Evolutionary conservation across 2,113 vertebrate genomes (phyloP).

Genomic region (Phalacrocorax brasilianus): DNA sequence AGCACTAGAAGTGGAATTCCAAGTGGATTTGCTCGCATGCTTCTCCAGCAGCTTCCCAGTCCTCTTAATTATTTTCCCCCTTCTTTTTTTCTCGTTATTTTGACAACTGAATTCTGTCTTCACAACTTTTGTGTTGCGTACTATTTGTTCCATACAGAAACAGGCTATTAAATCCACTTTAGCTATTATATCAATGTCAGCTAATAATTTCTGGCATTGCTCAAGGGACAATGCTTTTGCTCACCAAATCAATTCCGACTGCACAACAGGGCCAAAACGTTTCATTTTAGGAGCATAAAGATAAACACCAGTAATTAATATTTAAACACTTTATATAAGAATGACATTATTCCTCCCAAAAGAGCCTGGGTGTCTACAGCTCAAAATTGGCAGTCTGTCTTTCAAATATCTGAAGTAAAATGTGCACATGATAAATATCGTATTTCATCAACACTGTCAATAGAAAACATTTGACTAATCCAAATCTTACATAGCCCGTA

Average conservation of each 20-base stretch:
- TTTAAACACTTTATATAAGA: conserved; percentile 45
- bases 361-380: conserved; percentile 42
- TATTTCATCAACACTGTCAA: background rate
- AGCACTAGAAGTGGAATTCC: background rate
- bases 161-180: background rate
- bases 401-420: background rate
- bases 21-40: background rate
- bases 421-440: background rate
- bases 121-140: rapidly evolving
- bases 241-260: background rate
- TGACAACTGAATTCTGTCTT: background rate
- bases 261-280: background rate
- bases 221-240: background rate
- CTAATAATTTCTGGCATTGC: background rate
- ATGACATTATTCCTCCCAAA: conserved; percentile 40
- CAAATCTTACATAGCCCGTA: background rate
- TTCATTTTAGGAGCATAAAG: background rate
- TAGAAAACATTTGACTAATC: background rate
- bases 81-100: background rate
- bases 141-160: background rate
- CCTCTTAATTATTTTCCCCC: background rate
- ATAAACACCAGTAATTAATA: conserved; percentile 31
- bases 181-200: background rate
- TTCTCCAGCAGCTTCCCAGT: background rate
- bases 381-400: background rate